Conservation (phyloP, 2,113 vertebrate genomes). For the Sporophila hypoxantha region DNA sequence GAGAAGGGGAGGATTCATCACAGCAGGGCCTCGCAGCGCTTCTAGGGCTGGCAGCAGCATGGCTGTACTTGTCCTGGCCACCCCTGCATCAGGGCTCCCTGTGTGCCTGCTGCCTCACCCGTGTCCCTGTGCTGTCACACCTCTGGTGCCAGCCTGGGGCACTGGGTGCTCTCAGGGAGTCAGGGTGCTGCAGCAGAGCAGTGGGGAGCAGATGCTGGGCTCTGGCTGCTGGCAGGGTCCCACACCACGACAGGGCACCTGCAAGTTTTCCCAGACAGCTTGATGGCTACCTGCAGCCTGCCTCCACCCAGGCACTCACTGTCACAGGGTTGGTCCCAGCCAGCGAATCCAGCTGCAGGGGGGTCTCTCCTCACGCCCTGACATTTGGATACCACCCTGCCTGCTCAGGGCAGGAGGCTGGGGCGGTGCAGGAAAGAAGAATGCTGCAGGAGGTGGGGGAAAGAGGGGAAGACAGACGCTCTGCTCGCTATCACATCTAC, state of each 20-base stretch:
- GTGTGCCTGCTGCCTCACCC: fast-evolving
- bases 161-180: neutral
- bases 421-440: neutral
- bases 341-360: slow-evolving; percentile 1
- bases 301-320: neutral
- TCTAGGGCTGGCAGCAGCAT: neutral
- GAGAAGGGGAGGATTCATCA: slow-evolving; percentile 51
- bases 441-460: neutral
- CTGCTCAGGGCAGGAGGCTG: slow-evolving; percentile 44
- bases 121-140: neutral
- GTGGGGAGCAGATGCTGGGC: fast-evolving
- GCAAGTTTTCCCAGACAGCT: neutral
- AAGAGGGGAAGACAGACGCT: slow-evolving; percentile 34
- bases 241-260: fast-evolving
- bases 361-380: slow-evolving; percentile 75
- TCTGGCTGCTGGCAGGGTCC: fast-evolving
- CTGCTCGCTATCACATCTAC: slow-evolving; percentile 68
- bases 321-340: neutral
- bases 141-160: neutral
- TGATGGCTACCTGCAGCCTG: neutral
- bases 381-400: slow-evolving; percentile 77
- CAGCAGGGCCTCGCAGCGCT: neutral
- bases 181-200: fast-evolving
- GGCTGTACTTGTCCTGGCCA: neutral
- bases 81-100: neutral